A percentile compares a stretch with the other conserved stretches of the same genome.
These are phyloP conservation scores for Struthio camelus DNA, from an alignment of 2,113 vertebrate genomes.

Conservation along the genomic window DNA sequence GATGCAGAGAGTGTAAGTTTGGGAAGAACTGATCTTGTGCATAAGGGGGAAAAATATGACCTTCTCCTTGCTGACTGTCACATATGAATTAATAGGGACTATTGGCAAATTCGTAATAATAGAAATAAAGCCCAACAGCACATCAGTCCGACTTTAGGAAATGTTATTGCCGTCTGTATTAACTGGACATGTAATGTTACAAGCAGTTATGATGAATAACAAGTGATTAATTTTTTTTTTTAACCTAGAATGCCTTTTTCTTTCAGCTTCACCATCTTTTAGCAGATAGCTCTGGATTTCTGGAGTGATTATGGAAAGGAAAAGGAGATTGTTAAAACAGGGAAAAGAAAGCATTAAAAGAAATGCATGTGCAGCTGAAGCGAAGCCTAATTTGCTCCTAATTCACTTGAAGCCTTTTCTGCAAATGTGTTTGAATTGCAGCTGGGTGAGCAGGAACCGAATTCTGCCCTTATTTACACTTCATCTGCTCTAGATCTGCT, in stretches of 20 bases:
- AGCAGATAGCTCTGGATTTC: neutral
- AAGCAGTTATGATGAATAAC: neutral
- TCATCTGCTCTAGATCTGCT: neutral
- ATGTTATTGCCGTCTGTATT: neutral
- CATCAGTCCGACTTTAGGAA: neutral
- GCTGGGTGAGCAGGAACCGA: neutral
- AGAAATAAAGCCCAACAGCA: neutral
- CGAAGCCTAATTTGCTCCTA: neutral
- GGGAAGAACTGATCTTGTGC: neutral
- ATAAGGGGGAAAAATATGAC: neutral
- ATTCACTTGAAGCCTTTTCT: neutral
- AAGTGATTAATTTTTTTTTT: neutral
- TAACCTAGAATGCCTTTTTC: neutral
- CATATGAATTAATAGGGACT: neutral
- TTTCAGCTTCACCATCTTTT: neutral
- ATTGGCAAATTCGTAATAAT: neutral
- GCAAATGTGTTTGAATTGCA: neutral
- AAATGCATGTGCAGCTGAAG: neutral
- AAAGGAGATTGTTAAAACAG: neutral
- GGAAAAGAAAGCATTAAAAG: neutral
- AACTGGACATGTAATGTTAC: neutral
- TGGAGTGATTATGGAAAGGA: neutral
- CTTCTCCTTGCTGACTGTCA: conserved; percentile 17
- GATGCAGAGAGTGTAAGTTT: neutral
- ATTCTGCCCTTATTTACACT: neutral